Percentiles rank a stretch among this genome's conserved stretches.
Conservation (phyloP, 1,140 invertebrate genomes). For the Diuraphis noxia region DNA sequence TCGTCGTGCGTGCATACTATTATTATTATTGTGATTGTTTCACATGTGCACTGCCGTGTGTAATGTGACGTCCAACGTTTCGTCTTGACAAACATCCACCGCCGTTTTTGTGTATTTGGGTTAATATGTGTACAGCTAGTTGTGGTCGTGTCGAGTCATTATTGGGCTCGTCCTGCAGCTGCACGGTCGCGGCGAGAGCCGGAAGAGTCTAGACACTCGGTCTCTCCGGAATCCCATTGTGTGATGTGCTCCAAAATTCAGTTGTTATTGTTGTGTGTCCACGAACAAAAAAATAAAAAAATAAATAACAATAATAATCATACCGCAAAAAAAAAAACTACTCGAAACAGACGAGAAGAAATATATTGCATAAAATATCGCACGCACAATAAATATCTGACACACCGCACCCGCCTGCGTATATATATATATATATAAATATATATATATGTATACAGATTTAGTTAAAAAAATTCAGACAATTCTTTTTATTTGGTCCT, state of each 20-base stretch:
- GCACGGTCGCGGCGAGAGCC: not conserved
- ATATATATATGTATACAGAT: not conserved
- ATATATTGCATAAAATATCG: not conserved
- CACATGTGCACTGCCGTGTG: not conserved
- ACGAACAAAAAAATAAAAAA: not conserved
- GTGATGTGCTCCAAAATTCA: too few relatives aligned
- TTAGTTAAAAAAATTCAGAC: not conserved
- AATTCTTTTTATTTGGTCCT: not conserved
- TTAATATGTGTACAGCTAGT: not conserved
- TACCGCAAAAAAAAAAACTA: not conserved
- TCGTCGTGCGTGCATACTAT: not conserved
- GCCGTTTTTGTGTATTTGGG: not conserved
- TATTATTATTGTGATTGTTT: not conserved
- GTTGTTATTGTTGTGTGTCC: too few relatives aligned
- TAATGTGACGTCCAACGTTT: not conserved
- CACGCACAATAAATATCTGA: slow-evolving; percentile 12
- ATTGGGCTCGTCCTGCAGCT: not conserved
- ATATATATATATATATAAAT: not conserved
- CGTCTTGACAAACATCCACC: not conserved
- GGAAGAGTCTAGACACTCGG: slow-evolving; percentile 5
- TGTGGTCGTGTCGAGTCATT: not conserved
- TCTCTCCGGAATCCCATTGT: not conserved
- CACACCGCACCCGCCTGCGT: not conserved
- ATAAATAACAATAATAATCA: not conserved
- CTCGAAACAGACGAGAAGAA: not conserved